Conservation (phyloP, 2,888 invertebrate genomes). For the Archaeoteleia sp. region DNA sequence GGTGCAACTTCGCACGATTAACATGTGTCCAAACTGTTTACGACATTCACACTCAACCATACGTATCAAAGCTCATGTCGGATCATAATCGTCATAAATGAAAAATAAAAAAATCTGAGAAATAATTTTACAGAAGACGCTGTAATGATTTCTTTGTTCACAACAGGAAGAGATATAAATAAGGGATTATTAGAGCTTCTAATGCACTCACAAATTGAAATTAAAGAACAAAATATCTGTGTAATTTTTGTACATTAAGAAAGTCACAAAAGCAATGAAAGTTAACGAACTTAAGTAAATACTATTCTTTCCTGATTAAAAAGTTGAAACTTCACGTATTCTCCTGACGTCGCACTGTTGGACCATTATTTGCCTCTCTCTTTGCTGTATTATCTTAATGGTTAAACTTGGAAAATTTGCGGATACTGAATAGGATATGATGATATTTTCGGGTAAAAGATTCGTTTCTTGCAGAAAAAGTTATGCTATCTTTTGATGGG, state of each 20-base stretch:
- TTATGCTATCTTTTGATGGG: background rate
- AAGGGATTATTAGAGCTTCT: too few relatives aligned
- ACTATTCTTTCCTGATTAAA: conserved; percentile 13
- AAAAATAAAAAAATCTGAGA: too few relatives aligned
- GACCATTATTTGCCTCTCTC: conserved; percentile 23
- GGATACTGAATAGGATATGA: conserved; percentile 21
- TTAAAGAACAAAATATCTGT: conserved; percentile 12
- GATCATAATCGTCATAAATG: too few relatives aligned
- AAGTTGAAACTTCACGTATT: conserved; percentile 32
- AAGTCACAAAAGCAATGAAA: conserved; percentile 20
- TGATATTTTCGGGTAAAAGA: conserved; percentile 17
- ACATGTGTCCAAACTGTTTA: too few relatives aligned
- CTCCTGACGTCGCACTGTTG: conserved; percentile 15
- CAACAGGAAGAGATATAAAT: too few relatives aligned
- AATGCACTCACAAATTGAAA: conserved; percentile 16
- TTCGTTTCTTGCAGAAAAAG: background rate
- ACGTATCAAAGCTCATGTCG: too few relatives aligned
- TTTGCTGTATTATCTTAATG: conserved; percentile 27
- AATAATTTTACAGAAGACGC: too few relatives aligned
- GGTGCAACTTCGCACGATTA: too few relatives aligned
- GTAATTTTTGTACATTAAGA: conserved; percentile 18
- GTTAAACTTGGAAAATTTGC: conserved; percentile 35
- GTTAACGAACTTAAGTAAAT: conserved; percentile 30
- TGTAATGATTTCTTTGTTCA: too few relatives aligned
- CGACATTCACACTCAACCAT: too few relatives aligned